Evolutionary conservation across 2,797 vertebrate genomes (phyloP), one percentile per base, ranked within the genome.

Genomic region (Labroides dimidiatus): DNA sequence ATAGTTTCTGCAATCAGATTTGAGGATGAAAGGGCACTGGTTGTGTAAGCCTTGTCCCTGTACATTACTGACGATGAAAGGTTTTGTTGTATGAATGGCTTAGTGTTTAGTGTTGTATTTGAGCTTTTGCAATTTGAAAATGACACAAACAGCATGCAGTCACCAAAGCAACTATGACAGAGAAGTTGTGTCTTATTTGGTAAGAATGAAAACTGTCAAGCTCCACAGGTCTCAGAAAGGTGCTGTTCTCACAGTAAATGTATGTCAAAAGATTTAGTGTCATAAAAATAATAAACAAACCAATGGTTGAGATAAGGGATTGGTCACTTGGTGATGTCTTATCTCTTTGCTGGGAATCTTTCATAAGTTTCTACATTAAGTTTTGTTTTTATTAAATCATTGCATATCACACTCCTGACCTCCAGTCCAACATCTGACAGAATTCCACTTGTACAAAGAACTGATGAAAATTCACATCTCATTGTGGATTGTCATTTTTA

Each of bases 381-480:
- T 37, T 45, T 14, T 52, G 36, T 61, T 43, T 8, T 17, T 15
- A 44, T 8, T 11, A 20, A 59, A 24, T 27, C 13, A 56, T 57
- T 71, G 42, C 63, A 54, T 17, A 16, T 44, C 47, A 30, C 48
- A 56, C 23, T 10, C 23, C 53, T 6, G 2, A 41, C 11, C 50
- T 36, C 24, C 16, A 50, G 21, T 45, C 17, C 6, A 41, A 43
- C 33, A 44, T 49, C 27, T 15, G 27, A 15, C 15, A 9, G 3
- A 42, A 65, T 11, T 48, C n/a, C 54, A 42, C n/a, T 30, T 16
- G 37, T 6, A n/a, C n/a, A 44, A 55, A 56, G 5, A 21, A 48
- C 51, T 58, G 15, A 27, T n/a, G 6, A 30, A 20, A 4, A 20
- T 48, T 20, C 1, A 51, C 3, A 57, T 16, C 7, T 21, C 21